Evolutionary conservation across 1,140 invertebrate genomes (phyloP).

Genomic region (Nasonia vitripennis): DNA sequence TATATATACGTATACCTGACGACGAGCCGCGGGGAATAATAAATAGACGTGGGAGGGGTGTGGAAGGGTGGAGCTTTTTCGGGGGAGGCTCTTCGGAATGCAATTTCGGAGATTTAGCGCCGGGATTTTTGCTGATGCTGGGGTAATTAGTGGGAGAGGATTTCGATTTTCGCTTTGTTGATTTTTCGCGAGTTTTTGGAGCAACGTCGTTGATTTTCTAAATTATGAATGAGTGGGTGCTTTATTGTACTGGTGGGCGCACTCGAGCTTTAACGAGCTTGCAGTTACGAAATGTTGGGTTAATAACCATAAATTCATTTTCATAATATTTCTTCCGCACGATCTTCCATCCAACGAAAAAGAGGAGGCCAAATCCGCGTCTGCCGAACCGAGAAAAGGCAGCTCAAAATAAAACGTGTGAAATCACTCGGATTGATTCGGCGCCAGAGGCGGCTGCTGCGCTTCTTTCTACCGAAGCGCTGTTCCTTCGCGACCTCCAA

Average conservation of each 20-base stretch:
- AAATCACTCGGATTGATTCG: constrained; percentile 42
- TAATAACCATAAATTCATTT: too few relatives aligned
- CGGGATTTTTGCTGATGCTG: background rate
- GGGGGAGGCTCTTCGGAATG: background rate
- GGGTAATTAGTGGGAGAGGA: background rate
- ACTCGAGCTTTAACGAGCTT: too few relatives aligned
- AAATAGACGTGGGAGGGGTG: constrained; percentile 29
- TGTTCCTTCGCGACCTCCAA: constrained; percentile 4
- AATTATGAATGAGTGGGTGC: too few relatives aligned
- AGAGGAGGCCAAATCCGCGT: background rate
- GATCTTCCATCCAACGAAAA: background rate
- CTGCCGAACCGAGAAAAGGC: background rate
- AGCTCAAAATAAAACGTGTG: constrained; percentile 30
- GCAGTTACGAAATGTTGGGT: too few relatives aligned
- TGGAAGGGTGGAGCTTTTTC: background rate
- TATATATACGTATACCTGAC: constrained; percentile 19
- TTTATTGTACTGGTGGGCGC: too few relatives aligned
- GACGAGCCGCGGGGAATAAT: constrained; percentile 40
- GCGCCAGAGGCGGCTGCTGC: background rate
- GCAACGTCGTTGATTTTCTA: too few relatives aligned
- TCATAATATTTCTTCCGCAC: too few relatives aligned
- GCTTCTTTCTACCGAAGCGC: constrained; percentile 13
- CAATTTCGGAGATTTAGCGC: constrained; percentile 30
- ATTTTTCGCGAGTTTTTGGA: too few relatives aligned
- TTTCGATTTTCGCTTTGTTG: background rate